These are phyloP conservation scores for Heteronetta atricapilla DNA, from an alignment of 2,113 vertebrate genomes.

Conservation along the genomic window DNA sequence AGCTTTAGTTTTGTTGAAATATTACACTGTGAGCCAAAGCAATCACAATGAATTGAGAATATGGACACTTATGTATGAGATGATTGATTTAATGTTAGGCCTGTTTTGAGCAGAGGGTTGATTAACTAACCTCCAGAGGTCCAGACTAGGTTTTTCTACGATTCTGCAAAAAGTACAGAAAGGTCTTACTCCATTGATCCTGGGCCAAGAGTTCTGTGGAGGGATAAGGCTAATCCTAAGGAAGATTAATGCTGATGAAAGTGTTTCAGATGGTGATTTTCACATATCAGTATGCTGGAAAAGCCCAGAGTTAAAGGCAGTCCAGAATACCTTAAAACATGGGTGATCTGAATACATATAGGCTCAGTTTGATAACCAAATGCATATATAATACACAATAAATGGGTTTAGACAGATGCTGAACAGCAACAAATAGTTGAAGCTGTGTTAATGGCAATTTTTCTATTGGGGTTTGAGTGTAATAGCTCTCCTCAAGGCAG, in stretches of 20 bases:
- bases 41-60: neutral
- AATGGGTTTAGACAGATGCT: neutral
- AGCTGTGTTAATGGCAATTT: neutral
- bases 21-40: neutral
- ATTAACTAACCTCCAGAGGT: neutral
- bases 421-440: neutral
- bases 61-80: neutral
- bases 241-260: neutral
- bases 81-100: neutral
- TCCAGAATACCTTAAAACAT: neutral
- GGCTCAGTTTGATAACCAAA: neutral
- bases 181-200: neutral
- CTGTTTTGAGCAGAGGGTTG: neutral
- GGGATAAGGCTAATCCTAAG: neutral
- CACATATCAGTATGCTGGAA: neutral
- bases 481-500: neutral
- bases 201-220: neutral
- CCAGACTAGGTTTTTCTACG: neutral
- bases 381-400: neutral
- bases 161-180: neutral
- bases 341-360: neutral
- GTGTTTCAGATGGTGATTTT: neutral
- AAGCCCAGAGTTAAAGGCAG: neutral
- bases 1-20: neutral
- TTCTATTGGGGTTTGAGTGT: neutral